These are phyloP conservation scores for Megaustenia siamemsis DNA, from an alignment of 2,888 invertebrate species.

Conservation along the genomic window DNA sequence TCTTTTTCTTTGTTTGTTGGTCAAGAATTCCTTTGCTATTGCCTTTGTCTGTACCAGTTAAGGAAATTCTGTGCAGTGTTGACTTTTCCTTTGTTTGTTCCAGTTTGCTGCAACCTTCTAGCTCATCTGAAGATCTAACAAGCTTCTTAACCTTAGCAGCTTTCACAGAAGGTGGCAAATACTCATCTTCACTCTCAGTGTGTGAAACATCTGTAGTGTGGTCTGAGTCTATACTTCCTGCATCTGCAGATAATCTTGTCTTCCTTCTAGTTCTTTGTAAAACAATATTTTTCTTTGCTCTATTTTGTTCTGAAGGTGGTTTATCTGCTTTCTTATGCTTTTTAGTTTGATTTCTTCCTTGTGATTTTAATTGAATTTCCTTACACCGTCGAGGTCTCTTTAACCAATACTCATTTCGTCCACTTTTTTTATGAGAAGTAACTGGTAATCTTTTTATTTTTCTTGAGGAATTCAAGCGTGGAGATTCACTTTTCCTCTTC, in stretches of 20 bases:
- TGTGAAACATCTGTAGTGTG: slow-evolving; percentile 23
- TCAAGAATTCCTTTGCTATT: not conserved
- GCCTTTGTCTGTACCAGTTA: not conserved
- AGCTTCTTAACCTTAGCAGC: not conserved
- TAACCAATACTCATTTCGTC: not conserved
- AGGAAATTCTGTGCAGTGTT: not conserved
- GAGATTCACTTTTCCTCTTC: not conserved
- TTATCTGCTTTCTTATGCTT: not conserved
- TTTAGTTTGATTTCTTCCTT: not conserved
- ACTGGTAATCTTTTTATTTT: not conserved
- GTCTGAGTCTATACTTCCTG: slow-evolving; percentile 2
- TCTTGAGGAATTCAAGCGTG: not conserved
- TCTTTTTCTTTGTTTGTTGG: not conserved
- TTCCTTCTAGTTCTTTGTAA: not conserved
- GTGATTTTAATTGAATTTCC: not conserved
- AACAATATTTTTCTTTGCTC: not conserved
- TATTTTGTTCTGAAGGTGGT: not conserved
- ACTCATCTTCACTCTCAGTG: slow-evolving; percentile 41
- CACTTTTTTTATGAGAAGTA: not conserved
- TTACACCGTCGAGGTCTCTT: not conserved
- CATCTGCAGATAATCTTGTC: not conserved
- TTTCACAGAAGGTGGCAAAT: slow-evolving; percentile 28
- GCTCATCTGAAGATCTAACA: not conserved
- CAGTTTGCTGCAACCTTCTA: not conserved
- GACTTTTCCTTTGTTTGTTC: not conserved